Conservation (phyloP, 1,140 invertebrate species). For the Neodiprion fabricii region DNA sequence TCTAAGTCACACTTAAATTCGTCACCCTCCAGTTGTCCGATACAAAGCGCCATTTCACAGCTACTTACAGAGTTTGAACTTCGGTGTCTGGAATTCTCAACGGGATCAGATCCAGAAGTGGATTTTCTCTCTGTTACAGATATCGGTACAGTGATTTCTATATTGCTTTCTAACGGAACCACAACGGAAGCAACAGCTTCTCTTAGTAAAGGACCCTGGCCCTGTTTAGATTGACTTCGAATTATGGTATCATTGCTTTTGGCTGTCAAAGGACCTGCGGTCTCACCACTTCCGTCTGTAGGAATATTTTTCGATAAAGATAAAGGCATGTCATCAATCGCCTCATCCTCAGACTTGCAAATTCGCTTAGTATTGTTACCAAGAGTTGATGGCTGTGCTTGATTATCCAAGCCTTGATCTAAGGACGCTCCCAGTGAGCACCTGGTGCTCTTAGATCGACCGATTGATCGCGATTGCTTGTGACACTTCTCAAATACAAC, state of each 20-base stretch:
- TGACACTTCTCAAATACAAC: constrained; percentile 53
- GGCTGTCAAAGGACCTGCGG: constrained; percentile 21
- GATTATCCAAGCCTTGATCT: constrained; percentile 61
- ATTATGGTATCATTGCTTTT: constrained; percentile 28
- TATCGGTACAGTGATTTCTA: constrained; percentile 56
- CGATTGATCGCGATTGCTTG: constrained; percentile 46
- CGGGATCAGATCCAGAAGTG: constrained; percentile 27
- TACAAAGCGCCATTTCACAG: constrained; percentile 58
- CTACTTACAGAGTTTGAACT: constrained; percentile 60
- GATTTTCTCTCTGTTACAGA: constrained; percentile 50
- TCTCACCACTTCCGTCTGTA: constrained; percentile 50
- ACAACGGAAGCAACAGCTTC: constrained; percentile 17
- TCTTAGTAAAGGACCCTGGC: constrained; percentile 19
- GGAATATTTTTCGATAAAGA: constrained; percentile 40
- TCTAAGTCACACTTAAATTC: constrained; percentile 44
- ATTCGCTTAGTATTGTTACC: constrained; percentile 52
- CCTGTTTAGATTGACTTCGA: neutral
- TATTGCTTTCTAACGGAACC: constrained; percentile 40
- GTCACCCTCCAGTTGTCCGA: constrained; percentile 49
- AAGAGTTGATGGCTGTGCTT: constrained; percentile 42
- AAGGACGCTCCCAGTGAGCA: constrained; percentile 57
- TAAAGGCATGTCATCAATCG: constrained; percentile 50
- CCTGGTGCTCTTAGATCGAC: constrained; percentile 50
- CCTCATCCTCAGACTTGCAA: constrained; percentile 58
- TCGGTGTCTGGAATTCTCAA: constrained; percentile 46